Evolutionary conservation across 2,113 vertebrate species (phyloP), one percentile per base, ranked within the genome.

Genomic region (Athene noctua): DNA sequence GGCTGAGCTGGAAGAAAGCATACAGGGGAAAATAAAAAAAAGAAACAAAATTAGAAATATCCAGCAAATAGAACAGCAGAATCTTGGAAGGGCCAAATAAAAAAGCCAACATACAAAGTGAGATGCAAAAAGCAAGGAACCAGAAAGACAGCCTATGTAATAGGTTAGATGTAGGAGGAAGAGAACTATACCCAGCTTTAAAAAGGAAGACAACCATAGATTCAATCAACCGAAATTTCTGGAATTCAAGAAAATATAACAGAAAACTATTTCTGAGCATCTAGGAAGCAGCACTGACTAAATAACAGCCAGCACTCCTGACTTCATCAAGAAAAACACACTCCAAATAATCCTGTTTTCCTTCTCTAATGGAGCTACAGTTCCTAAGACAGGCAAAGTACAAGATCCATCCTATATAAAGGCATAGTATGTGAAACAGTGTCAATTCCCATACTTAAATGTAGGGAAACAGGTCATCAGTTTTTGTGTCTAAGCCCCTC

Each of bases 21-120:
- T 10, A n/a, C 0, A 3, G 22, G 16, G 14, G 6, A 3, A 1
- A 27, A 38, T 40, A 29, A 40, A 40, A 23, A 21, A 21, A 52
- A 20, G 2, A 8, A 59, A 13, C 4, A 70, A 49, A 78, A 77
- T 7, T 10, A n/a, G 29, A 59, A 82, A 16, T n/a, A 79, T 8
- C 32, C 70, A 88, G 52, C 42, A 75, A 75, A 71, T 0, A 72
- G 5, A 67, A 63, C 8, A 80, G 29, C 16, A 74, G 27, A 71
- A 71, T 40, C 52, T 63, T 51, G 25, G 61, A 90, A 26, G 6
- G 11, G 16, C 21, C 63, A 62, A 86, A 54, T 47, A 15, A 79
- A 74, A 91, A 58, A n/a, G 9, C 4, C 44, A 78, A 23, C 14
- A 15, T 14, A 59, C 6, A 63, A 75, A 74, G 38, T 18, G 5